A percentile compares a stretch with the other conserved stretches of the same genome.
Conservation (phyloP, 2,888 invertebrate species). For the Scaptomyza polygonia region DNA sequence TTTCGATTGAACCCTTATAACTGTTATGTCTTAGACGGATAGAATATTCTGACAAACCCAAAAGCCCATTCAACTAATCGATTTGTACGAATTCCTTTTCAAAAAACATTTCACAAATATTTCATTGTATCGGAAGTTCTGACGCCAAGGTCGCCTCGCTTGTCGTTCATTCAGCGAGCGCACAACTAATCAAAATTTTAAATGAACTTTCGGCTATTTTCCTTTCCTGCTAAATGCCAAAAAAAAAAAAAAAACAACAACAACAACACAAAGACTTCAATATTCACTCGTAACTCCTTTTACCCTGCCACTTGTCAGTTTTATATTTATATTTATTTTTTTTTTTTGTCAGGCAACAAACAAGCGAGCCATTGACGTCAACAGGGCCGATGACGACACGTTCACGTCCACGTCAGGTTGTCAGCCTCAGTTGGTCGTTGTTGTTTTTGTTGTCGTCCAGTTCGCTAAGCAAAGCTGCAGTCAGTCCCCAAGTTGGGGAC, state of each 20-base stretch:
- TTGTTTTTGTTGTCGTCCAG: constrained; percentile 22
- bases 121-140: constrained; percentile 23
- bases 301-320: constrained; percentile 57
- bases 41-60: background rate
- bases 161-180: constrained; percentile 23
- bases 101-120: background rate
- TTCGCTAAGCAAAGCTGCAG: constrained; percentile 4
- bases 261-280: background rate
- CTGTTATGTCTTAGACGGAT: background rate
- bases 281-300: background rate
- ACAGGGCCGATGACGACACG: constrained; percentile 72
- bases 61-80: background rate
- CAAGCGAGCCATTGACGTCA: constrained; percentile 65
- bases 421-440: constrained; percentile 49
- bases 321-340: background rate
- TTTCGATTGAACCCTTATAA: no score
- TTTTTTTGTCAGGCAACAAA: constrained; percentile 69
- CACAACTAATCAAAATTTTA: constrained; percentile 66
- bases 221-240: constrained; percentile 21
- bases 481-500: constrained; percentile 24
- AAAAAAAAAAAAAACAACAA: background rate
- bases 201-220: constrained; percentile 68
- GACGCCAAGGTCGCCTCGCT: constrained; percentile 52
- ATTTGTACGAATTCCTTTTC: constrained; percentile 1
- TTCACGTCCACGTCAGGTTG: constrained; percentile 62